phyloP scores from a whole-genome alignment of 2,797 vertebrate species.

The Chiloscyllium punctatum region DNA sequence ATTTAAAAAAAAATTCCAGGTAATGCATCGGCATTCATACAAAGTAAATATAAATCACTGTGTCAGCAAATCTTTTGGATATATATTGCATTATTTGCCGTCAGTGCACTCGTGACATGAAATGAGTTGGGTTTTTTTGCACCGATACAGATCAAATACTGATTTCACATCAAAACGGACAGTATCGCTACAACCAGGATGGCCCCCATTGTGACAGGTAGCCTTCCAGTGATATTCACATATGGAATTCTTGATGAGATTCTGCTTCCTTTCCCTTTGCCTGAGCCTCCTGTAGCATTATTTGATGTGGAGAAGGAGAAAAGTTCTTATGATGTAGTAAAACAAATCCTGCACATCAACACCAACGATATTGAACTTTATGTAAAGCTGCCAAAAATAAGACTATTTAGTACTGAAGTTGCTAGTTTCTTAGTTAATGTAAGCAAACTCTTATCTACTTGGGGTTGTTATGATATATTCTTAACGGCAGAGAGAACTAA shows the following conservation, averaged over 20 bases:
- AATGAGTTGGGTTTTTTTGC: neutral
- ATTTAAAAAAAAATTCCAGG: neutral
- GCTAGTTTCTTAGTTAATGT: neutral
- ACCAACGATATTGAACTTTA: neutral
- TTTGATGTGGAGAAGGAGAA: neutral
- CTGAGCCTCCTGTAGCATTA: neutral
- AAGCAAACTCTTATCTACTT: neutral
- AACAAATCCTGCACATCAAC: neutral
- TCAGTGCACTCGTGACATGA: neutral
- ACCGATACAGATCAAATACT: neutral
- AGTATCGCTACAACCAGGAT: neutral
- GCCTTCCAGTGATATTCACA: neutral
- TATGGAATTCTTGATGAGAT: neutral
- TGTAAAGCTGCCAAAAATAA: neutral
- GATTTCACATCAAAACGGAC: neutral
- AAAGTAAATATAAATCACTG: neutral
- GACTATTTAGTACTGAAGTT: no score
- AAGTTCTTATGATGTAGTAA: neutral
- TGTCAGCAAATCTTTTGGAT: neutral
- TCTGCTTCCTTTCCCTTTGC: neutral
- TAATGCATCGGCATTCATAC: no score
- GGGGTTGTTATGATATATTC: neutral
- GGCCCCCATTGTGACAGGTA: neutral
- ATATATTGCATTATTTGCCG: neutral
- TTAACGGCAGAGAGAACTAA: neutral